phyloP scores from a whole-genome alignment of 2,888 invertebrate genomes.

The Slavum lentiscoides region DNA sequence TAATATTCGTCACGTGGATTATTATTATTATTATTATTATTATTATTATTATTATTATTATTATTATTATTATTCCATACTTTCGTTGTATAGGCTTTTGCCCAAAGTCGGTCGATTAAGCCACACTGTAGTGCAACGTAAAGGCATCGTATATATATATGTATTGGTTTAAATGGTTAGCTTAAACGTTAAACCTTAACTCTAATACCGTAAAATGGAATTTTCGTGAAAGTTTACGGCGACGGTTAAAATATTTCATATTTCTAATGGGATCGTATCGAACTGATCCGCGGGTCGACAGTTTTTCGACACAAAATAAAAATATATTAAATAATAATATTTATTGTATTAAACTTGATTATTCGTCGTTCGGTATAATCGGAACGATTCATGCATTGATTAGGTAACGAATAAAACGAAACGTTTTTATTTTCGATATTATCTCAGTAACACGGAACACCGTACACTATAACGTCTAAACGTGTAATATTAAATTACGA shows the following conservation, averaged over 20 bases:
- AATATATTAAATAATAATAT: too few species aligned
- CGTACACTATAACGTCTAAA: too few species aligned
- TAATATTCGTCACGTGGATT: too few species aligned
- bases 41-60: background rate
- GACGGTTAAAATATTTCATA: background rate
- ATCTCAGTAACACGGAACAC: too few species aligned
- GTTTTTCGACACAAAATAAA: too few species aligned
- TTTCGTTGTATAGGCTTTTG: background rate
- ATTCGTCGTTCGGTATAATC: too few species aligned
- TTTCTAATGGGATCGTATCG: background rate
- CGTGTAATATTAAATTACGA: too few species aligned
- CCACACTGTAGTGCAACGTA: background rate
- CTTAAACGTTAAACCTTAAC: constrained; percentile 23
- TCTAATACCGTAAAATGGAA: constrained; percentile 24
- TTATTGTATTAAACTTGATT: too few species aligned
- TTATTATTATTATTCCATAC: background rate
- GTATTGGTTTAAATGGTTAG: background rate
- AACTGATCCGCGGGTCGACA: background rate
- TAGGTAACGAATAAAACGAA: too few species aligned
- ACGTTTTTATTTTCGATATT: too few species aligned
- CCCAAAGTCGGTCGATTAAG: constrained; percentile 22
- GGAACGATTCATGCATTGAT: too few species aligned
- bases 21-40: too few species aligned
- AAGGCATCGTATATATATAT: constrained; percentile 6
- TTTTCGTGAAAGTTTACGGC: constrained; percentile 26